Base-by-base conservation (phyloP, 1,140 invertebrate species). In the Microplitis mediator region DNA sequence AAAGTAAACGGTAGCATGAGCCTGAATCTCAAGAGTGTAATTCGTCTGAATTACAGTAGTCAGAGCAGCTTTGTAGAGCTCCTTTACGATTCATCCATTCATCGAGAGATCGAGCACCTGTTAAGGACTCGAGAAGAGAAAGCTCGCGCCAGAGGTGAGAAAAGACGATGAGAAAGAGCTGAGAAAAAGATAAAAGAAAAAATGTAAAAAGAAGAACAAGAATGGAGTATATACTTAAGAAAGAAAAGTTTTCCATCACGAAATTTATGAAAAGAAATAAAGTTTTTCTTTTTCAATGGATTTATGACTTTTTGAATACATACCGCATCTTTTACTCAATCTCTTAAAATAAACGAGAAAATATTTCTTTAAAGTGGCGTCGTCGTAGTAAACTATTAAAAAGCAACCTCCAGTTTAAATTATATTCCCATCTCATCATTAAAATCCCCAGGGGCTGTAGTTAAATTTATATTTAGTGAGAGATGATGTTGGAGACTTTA, bases 1-100 rank as follows among this genome's bases (percentile, higher is more conserved):
- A 45, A 45, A 45, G 39, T 45, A 45, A 45, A 45, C 8, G 39
- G 39, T 6, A 11, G 39, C 1, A 23, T 62, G 45, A 31, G 51
- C 31, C 14, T 69, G 67, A 73, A 74, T 76, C 77, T 72, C 79
- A 50, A 39, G 78, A 79, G 81, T 80, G 80, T 81, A 81, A 83
- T 83, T 79, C 79, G 77, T 83, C 82, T 82, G 77, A 81, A 82
- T 83, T 83, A 83, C 75, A 79, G 74, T 80, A 77, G 79, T 80
- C 81, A 80, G 58, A 71, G 11, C 39, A 45, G 39, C 63, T 65
- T 50, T 36, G 31, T 14, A 68, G 70, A 75, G 72, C 74, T 71
- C 74, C 71, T 80, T 75, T 76, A 75, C 77, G 73, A 77, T 62
- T 64, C 63, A 52, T 74, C 72, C 64, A 65, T 73, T 78, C 74